These are phyloP conservation scores for Pyrocoelia pectoralis DNA, from an alignment of 2,888 invertebrate species.

Conservation along the genomic window DNA sequence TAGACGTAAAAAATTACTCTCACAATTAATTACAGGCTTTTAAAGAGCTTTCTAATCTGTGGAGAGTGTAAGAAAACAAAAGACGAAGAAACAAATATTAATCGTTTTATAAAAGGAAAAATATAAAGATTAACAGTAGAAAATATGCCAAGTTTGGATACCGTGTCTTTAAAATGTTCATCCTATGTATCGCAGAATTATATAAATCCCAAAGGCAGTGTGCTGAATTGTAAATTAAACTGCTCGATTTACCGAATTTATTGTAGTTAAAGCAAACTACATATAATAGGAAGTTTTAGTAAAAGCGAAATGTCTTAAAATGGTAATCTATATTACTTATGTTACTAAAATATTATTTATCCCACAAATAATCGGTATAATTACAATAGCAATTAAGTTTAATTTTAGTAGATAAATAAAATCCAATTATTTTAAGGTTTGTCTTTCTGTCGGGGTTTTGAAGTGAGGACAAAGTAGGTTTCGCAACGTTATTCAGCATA, in stretches of 20 bases:
- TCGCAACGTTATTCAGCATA: slow-evolving; percentile 27
- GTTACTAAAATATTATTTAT: too few relatives aligned
- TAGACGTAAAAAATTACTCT: too few relatives aligned
- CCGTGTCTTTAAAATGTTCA: too few relatives aligned
- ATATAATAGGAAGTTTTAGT: not conserved
- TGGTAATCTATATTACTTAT: not conserved
- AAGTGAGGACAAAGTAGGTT: slow-evolving; percentile 15
- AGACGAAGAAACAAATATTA: too few relatives aligned
- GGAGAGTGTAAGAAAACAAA: too few relatives aligned
- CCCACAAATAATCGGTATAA: not conserved
- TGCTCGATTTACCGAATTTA: not conserved
- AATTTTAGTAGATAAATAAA: not conserved
- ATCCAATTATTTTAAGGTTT: slow-evolving; percentile 5
- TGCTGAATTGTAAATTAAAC: not conserved
- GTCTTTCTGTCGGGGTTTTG: slow-evolving; percentile 3
- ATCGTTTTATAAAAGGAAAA: too few relatives aligned
- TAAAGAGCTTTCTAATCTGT: too few relatives aligned
- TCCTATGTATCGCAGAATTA: too few relatives aligned
- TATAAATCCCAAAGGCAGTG: not conserved
- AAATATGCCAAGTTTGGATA: too few relatives aligned
- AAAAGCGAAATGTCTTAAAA: not conserved
- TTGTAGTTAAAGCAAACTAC: not conserved
- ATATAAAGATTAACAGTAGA: too few relatives aligned
- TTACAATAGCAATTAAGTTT: not conserved
- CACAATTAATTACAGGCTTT: too few relatives aligned